Evolutionary conservation across 2,888 invertebrate species (phyloP).

Genomic region (Pyrrhia umbra): DNA sequence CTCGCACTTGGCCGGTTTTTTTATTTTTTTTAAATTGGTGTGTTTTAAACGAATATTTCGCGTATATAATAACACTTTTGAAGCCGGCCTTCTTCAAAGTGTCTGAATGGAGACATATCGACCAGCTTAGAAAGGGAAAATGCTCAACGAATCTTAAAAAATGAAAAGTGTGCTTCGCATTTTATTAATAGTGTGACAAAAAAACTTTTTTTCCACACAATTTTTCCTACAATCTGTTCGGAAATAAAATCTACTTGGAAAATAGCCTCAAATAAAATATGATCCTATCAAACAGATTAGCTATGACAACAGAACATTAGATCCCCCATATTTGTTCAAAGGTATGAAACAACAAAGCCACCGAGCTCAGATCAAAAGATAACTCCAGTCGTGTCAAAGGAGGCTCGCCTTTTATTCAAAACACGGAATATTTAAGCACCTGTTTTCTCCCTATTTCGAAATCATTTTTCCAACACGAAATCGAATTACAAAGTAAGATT

Average conservation of each 20-base stretch:
- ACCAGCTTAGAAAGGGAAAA: no score
- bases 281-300: constrained; percentile 40
- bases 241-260: constrained; percentile 2
- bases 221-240: constrained; percentile 9
- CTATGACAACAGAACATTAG: constrained; percentile 19
- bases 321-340: constrained; percentile 2
- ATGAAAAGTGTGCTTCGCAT: no score
- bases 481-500: not conserved
- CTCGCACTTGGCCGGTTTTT: no score
- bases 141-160: no score
- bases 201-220: no score
- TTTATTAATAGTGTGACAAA: no score
- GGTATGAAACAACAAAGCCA: constrained; percentile 31
- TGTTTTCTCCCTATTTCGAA: not conserved
- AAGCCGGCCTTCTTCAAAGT: no score
- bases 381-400: constrained; percentile 5
- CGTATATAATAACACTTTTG: no score
- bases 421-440: constrained; percentile 3
- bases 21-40: no score
- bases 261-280: constrained; percentile 34
- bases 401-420: constrained; percentile 10
- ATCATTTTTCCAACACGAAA: not conserved
- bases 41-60: no score
- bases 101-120: no score
- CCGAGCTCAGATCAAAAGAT: constrained; percentile 3